Evolutionary conservation across 2,797 vertebrate genomes (phyloP), one percentile per base, ranked within the genome.

Genomic region (Platalea minor): DNA sequence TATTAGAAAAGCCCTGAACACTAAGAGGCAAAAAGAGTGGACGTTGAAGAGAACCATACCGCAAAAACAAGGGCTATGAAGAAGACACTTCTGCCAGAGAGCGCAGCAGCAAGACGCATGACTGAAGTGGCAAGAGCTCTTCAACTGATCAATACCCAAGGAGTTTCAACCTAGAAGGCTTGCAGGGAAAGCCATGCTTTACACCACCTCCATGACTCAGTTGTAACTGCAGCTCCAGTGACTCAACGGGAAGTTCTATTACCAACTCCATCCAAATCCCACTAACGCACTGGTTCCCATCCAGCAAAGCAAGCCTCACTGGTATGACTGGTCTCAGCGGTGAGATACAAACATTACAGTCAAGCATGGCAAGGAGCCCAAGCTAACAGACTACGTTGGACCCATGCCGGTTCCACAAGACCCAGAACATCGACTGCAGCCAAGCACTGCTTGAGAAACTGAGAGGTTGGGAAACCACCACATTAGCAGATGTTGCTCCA

Each of bases 281-380:
- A 95, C 88, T 92, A 85, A 85, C 26, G 37, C 61, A 65, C 85
- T 86, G 88, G 87, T 94, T 95, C 87, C 89, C 68, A 96, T 90
- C 93, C 96, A 96, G 96, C 79, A 81, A 84, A 95, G 94, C 96
- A 90, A 92, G 96, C 89, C 73, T 88, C 93, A 84, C 96, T 96
- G 96, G 96, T 95, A 95, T 88, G 89, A 97, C 96, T 93, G 89
- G 95, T 96, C 95, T 72, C 95, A 93, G 87, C 24, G 5, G 87
- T 28, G 81, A 91, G 86, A 95, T 93, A 83, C 87, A 94, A 96
- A 89, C 48, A 94, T 39, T 88, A 65, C 78, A 92, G 89, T 50
- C 2, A 9, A 88, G 72, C 39, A 24, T 94, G 96, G 95, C 96
- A 92, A 75, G 72, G 48, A 93, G 96, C 95, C 96, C 95, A 83